A percentile compares a stretch with the other conserved stretches of the same genome.
Evolutionary conservation across 1,140 invertebrate species (phyloP).

Genomic region (Chrysomallon squamiferum): DNA sequence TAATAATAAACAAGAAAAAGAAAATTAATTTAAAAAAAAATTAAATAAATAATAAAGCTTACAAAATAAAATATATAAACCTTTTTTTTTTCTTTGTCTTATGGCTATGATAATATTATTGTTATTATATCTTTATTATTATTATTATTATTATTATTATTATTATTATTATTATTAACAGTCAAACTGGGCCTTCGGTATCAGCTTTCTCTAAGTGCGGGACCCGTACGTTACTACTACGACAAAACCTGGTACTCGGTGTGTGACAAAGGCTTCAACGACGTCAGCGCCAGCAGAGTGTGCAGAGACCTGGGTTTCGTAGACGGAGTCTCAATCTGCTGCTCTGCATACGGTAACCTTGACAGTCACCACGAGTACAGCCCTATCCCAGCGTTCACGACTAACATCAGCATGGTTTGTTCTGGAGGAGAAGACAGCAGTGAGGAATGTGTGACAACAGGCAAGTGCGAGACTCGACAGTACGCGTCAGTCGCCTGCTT

Average conservation of each 20-base stretch:
- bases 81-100: too few species aligned
- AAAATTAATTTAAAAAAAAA: too few species aligned
- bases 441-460: constrained; percentile 24
- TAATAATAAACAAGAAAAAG: too few species aligned
- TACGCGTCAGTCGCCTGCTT: constrained; percentile 47
- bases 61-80: too few species aligned
- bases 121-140: too few species aligned
- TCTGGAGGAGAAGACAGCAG: constrained; percentile 20
- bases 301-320: constrained; percentile 42
- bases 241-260: constrained; percentile 41
- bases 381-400: not conserved
- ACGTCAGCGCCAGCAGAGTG: constrained; percentile 30
- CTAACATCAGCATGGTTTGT: constrained; percentile 34
- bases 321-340: constrained; percentile 40
- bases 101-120: too few species aligned
- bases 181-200: constrained; percentile 33
- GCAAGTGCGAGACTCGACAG: constrained; percentile 12
- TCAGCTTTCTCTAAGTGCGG: constrained; percentile 23
- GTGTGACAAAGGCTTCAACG: constrained; percentile 43
- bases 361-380: constrained; percentile 2
- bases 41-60: too few species aligned
- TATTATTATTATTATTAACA: too few species aligned
- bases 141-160: too few species aligned
- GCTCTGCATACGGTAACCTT: constrained; percentile 34
- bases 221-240: constrained; percentile 32